Base-by-base conservation (phyloP, 2,888 invertebrate species). In the Noctua pronuba region DNA sequence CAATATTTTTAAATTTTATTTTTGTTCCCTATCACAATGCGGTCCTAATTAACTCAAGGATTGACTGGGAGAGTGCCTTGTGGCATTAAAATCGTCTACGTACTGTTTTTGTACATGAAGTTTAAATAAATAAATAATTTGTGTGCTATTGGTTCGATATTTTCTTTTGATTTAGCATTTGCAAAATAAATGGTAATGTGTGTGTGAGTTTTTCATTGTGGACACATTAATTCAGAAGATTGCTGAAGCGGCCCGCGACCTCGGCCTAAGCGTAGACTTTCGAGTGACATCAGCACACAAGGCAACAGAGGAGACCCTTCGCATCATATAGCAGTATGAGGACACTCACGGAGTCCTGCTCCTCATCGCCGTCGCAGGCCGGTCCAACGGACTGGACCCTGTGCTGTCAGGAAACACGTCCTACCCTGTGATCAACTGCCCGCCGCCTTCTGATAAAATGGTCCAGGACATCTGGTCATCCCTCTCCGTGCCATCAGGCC, bases 361-460 rank as follows among this genome's bases (percentile, higher is more conserved):
- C 46, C 98, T 99, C 93, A 98, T 99, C 81, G 99, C 99, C 13
- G 99, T 99, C 8, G 99, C 99, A n/a, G 99, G 99, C 44, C 97
- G 99, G 80, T 99, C 99, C 86, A 99, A 99, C 94, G 99, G 99
- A 6, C 97, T 99, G 44, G 99, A 99, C 0, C 99, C 99, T 11
- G 99, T 99, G 0, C 96, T 99, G 35, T 98, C 99, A 5, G 99
- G 99, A 60, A 99, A 99, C 94, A 98, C 99, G 0, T 97, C 98
- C 11, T 98, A 98, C 93, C 99, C 99, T 0, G 99, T 99, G 38
- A 99, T 99, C 92, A 99, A 99, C 95, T 99, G 99, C 94, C 99
- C 99, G n/a, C 99, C 99, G 2, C 97, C 99, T 1, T 98, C 87
- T 74, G 97, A 90, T 94, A 98, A 96, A 88, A 92, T 96, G 62